Evolutionary conservation across 2,888 invertebrate genomes (phyloP).

Genomic region (Parnassius apollo): DNA sequence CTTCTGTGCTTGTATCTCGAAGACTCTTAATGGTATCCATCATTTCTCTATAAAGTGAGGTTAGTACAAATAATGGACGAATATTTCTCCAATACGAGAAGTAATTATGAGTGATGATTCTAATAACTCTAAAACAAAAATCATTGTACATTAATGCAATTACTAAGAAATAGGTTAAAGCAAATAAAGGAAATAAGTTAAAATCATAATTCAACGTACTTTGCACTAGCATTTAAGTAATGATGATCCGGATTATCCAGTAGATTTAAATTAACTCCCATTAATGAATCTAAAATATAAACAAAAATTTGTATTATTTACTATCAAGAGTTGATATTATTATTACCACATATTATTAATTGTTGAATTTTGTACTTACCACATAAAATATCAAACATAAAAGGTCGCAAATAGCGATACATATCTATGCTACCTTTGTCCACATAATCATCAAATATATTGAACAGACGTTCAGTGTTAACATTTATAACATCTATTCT

Average conservation of each 20-base stretch:
- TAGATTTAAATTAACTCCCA: conserved; percentile 40
- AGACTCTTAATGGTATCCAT: conserved; percentile 37
- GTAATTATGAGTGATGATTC: conserved; percentile 39
- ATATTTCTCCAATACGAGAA: conserved; percentile 47
- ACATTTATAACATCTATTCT: conserved; percentile 37
- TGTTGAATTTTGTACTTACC: conserved; percentile 32
- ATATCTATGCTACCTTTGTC: conserved; percentile 36
- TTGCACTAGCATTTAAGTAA: conserved; percentile 38
- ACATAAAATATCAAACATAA: conserved; percentile 44
- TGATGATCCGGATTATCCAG: conserved; percentile 38
- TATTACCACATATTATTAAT: background rate
- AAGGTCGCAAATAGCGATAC: conserved; percentile 42
- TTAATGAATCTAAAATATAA: conserved; percentile 37
- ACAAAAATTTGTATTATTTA: background rate
- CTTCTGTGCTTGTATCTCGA: conserved; percentile 35
- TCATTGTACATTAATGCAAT: too few relatives aligned
- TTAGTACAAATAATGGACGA: conserved; percentile 35
- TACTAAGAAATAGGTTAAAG: too few relatives aligned
- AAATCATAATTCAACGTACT: conserved; percentile 30
- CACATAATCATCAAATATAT: conserved; percentile 33
- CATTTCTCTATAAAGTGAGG: conserved; percentile 41
- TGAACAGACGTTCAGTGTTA: conserved; percentile 36
- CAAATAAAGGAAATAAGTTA: too few relatives aligned
- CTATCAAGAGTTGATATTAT: background rate
- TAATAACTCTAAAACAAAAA: conserved; percentile 33